phyloP scores from a whole-genome alignment of 2,113 vertebrate species.

The Nesoenas mayeri region DNA sequence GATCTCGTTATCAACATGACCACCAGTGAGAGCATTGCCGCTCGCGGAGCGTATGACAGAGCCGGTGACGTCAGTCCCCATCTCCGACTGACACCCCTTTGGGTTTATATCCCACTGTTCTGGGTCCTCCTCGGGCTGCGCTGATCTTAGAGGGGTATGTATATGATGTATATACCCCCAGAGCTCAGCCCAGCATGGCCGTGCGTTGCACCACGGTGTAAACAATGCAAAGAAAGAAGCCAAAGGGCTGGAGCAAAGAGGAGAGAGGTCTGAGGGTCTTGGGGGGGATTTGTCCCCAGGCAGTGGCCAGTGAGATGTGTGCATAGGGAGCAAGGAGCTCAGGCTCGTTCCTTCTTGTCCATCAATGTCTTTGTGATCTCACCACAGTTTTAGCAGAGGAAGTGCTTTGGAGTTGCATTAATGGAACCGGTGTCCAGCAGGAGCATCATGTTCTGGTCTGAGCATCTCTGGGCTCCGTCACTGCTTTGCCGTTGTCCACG shows the following conservation, averaged over 20 bases:
- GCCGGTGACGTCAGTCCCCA: background rate
- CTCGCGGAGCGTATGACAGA: background rate
- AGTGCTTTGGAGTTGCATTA: background rate
- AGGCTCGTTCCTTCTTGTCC: background rate
- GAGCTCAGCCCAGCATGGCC: background rate
- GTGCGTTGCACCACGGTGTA: too few relatives aligned
- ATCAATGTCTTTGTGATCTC: background rate
- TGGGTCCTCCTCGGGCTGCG: background rate
- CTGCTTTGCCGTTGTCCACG: background rate
- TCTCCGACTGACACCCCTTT: background rate
- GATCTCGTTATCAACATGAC: conserved; percentile 67
- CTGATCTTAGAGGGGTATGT: background rate
- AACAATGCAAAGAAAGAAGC: background rate
- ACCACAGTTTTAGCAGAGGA: accelerated
- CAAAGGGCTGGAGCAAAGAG: background rate
- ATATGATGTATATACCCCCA: accelerated
- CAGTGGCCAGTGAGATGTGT: background rate
- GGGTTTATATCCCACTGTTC: background rate
- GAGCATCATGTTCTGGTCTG: background rate
- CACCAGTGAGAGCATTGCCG: conserved; percentile 15
- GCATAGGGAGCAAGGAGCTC: background rate
- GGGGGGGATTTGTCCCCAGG: background rate
- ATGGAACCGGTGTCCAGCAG: background rate
- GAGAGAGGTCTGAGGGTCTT: background rate
- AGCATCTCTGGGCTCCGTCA: accelerated